Evolutionary conservation across 2,113 vertebrate species (phyloP).

Genomic region (Gymnocephalus cernua): DNA sequence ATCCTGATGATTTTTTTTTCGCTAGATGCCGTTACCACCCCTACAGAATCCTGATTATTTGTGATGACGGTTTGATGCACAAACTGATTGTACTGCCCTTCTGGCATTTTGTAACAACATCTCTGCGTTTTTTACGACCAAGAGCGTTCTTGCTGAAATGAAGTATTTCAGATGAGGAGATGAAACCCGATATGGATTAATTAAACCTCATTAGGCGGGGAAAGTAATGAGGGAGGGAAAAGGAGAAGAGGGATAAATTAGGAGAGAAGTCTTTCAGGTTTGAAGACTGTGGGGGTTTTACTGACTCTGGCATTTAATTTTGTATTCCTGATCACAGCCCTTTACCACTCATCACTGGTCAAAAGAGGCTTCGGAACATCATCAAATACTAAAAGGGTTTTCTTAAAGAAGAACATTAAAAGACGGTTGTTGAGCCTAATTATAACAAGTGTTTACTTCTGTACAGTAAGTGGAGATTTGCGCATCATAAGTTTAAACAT

Average conservation of each 20-base stretch:
- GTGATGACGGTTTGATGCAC: conserved; percentile 62
- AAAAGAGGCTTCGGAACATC: background rate
- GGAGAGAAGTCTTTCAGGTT: conserved; percentile 34
- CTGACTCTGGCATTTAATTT: background rate
- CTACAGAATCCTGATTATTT: conserved; percentile 54
- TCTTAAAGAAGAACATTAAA: background rate
- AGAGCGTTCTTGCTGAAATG: conserved; percentile 22
- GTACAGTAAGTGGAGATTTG: background rate
- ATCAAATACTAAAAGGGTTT: background rate
- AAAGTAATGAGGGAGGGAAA: conserved; percentile 21
- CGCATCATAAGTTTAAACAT: background rate
- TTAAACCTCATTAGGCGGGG: conserved; percentile 60
- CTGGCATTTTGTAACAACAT: conserved; percentile 38
- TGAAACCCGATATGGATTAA: conserved; percentile 54
- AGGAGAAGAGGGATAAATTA: conserved; percentile 12
- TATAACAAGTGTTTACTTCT: background rate
- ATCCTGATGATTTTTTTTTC: conserved; percentile 49
- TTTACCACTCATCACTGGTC: background rate
- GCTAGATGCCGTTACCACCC: conserved; percentile 29
- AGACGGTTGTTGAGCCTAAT: background rate
- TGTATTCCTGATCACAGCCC: background rate
- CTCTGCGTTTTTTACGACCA: conserved; percentile 7
- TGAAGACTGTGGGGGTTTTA: background rate
- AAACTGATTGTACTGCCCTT: conserved; percentile 58
- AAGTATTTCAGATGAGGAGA: conserved; percentile 59